Evolutionary conservation across 1,140 invertebrate genomes (phyloP).

Genomic region (Drosophila elegans): DNA sequence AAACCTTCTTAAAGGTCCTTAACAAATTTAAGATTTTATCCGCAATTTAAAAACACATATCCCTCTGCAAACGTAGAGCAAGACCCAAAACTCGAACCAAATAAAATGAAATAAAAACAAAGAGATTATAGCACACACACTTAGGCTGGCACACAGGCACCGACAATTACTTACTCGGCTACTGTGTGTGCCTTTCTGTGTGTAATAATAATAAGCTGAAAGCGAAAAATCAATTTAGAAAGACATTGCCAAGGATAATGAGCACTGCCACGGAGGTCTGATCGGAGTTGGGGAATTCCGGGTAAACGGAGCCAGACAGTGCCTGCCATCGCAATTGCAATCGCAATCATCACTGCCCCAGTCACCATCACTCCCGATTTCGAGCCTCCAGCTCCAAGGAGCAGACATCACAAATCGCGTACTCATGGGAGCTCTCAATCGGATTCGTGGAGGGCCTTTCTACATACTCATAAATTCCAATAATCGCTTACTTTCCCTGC

Average conservation of each 20-base stretch:
- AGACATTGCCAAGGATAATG: slow-evolving; percentile 73
- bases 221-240: slow-evolving; percentile 77
- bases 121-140: slow-evolving; percentile 36
- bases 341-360: slow-evolving; percentile 19
- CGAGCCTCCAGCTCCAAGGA: neutral
- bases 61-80: too few relatives aligned
- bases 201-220: slow-evolving; percentile 39
- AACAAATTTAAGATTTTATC: neutral
- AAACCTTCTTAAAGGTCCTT: too few relatives aligned
- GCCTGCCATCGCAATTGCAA: slow-evolving; percentile 3
- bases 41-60: neutral
- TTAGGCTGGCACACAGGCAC: slow-evolving; percentile 9
- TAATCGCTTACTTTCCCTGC: neutral
- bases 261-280: slow-evolving; percentile 30
- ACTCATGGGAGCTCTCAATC: slow-evolving; percentile 29
- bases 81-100: neutral
- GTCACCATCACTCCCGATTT: slow-evolving; percentile 1
- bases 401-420: slow-evolving; percentile 17
- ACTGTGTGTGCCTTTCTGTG: neutral
- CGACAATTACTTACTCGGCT: slow-evolving; percentile 11
- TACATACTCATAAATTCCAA: slow-evolving; percentile 14
- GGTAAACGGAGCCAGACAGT: slow-evolving; percentile 1
- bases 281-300: neutral
- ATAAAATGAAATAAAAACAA: slow-evolving; percentile 19
- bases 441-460: slow-evolving; percentile 4